Evolutionary conservation across 2,797 vertebrate species (phyloP), one percentile per base, ranked within the genome.

Genomic region (Liasis olivaceus): DNA sequence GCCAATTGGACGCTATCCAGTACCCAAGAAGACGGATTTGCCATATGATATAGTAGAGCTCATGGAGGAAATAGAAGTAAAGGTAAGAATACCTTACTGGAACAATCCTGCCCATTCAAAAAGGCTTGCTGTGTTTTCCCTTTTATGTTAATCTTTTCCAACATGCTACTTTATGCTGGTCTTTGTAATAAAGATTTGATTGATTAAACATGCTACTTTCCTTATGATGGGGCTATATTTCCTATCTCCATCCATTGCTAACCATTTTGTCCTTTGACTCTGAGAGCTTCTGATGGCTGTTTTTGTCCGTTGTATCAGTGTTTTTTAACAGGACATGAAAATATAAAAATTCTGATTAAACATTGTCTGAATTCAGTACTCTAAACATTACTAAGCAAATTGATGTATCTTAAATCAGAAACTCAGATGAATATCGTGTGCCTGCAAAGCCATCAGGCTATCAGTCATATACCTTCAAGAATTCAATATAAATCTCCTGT

Each of bases 41-140:
- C 98, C 98, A 0, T 98, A 97, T 94, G 99, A 99, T 91, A 98
- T 98, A 2, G 97, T 98, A 93, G 98, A 98, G 95, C 96, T 99
- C 9, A 98, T 99, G 98, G 98, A 99, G 84, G 98, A 99, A 94
- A 97, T 98, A 6, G 98, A 98, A 96, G 96, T 95, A 69, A 98
- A 98, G 98, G 98, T 98, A 95, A 91, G 94, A 26, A 13, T 42
- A n/a, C 17, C 69, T 36, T 86, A 28, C 28, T 56, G 86, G 13
- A 11, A 54, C 47, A 62, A 28, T 20, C 54, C 13, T 14, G 22
- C 42, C 9, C 24, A 12, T 85, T 63, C 26, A 54, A 31, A 63
- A 17, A 12, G 9, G 58, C 15, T 66, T 86, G 36, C 20, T 5
- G 11, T 42, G 3, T 5, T 12, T 22, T 85, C 56, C 5, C 58